Percentiles rank a stretch among this genome's conserved stretches.
phyloP scores from a whole-genome alignment of 2,797 vertebrate species.

The Hyperoplus lanceolatus region DNA sequence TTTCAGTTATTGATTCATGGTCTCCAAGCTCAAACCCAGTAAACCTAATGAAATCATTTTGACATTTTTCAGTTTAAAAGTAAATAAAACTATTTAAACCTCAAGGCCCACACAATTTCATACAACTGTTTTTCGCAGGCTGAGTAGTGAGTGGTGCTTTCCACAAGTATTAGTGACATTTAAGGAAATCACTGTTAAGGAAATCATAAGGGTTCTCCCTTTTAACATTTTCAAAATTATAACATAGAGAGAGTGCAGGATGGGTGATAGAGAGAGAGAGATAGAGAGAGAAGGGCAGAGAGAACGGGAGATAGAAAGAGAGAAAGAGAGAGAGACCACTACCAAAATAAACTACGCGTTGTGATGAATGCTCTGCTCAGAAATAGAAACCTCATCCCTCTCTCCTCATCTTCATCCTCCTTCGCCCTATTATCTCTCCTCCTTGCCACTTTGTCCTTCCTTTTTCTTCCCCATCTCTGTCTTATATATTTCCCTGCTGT shows the following conservation, averaged over 20 bases:
- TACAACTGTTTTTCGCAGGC: not conserved
- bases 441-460: slow-evolving; percentile 49
- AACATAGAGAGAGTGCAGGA: slow-evolving; percentile 2
- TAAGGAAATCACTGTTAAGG: not conserved
- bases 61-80: not conserved
- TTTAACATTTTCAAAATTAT: slow-evolving; percentile 1
- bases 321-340: slow-evolving; percentile 57
- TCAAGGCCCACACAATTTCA: too few species aligned
- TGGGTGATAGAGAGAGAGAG: slow-evolving; percentile 8
- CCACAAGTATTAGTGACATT: not conserved
- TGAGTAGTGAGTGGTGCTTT: not conserved
- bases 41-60: not conserved
- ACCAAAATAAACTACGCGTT: slow-evolving; percentile 70
- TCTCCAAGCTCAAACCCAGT: not conserved
- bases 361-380: slow-evolving; percentile 75
- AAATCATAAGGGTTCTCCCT: slow-evolving; percentile 7
- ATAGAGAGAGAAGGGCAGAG: slow-evolving; percentile 8
- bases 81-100: too few species aligned
- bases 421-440: slow-evolving; percentile 63
- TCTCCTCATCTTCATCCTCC: slow-evolving; percentile 64
- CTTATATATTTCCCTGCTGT: slow-evolving; percentile 47
- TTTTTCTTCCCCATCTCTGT: slow-evolving; percentile 55
- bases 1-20: not conserved
- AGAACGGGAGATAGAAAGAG: slow-evolving; percentile 9
- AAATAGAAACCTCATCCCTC: slow-evolving; percentile 82